Evolutionary conservation across 2,888 invertebrate species (phyloP).

Genomic region (Epirrhoe alternata): DNA sequence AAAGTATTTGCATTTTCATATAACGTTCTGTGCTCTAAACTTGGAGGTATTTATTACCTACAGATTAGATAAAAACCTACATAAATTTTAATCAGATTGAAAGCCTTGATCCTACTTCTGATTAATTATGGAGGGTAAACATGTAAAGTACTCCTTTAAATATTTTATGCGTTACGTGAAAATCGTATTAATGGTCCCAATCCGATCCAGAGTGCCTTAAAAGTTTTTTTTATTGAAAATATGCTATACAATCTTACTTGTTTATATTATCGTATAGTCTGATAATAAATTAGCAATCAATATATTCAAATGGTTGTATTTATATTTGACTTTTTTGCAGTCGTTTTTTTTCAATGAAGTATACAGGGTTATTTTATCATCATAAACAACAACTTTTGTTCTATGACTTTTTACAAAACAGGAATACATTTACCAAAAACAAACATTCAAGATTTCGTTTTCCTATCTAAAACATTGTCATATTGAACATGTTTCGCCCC

Average conservation of each 20-base stretch:
- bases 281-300: no score
- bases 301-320: no score
- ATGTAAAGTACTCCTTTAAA: constrained; percentile 28
- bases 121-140: constrained; percentile 38
- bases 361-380: no score
- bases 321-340: no score
- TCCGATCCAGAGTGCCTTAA: neutral
- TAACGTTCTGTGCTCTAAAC: neutral
- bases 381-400: no score
- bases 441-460: no score
- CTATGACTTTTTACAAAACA: no score
- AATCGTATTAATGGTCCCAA: constrained; percentile 26
- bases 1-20: neutral
- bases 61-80: constrained; percentile 8
- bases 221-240: neutral
- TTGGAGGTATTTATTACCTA: neutral
- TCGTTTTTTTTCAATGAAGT: no score
- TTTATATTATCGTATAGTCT: no score
- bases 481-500: no score
- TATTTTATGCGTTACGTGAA: constrained; percentile 32
- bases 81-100: constrained; percentile 29
- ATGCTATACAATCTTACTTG: neutral
- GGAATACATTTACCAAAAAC: no score
- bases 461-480: no score
- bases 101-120: constrained; percentile 37